Base-by-base conservation (phyloP, 1,140 invertebrate species). In the Mylabris phalerata region DNA sequence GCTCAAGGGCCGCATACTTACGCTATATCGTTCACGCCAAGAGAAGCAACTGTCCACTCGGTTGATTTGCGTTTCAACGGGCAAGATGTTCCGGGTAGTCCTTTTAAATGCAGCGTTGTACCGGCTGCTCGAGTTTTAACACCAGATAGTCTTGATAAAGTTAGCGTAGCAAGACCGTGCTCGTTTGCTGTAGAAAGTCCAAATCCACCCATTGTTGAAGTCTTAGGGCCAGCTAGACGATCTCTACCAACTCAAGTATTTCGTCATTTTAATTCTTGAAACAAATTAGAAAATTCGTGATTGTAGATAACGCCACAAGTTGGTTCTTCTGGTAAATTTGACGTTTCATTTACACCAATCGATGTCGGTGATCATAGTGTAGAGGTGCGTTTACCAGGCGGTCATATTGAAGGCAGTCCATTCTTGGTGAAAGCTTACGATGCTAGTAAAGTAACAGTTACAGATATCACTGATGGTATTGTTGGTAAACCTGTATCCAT, bases 341-440 rank as follows among this genome's bases (percentile, higher is more conserved):
- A 78, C 52, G 84, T 92, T 6, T 84, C 86, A 50, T 96, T 95
- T 66, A 90, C 89, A 4, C 92, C 93, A 5, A 83, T 86, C 55
- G 89, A 93, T 75, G 93, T 96, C 59, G 93, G 93, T 46, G 92
- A 95, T 76, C 92, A 98, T 72, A 92, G 91, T 63, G 91, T 98
- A 47, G 92, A 96, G 78, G 89, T 73, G 25, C 78, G 83, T 69
- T 80, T 94, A 47, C 84, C 82, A 5, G 89, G 86, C 19, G 85
- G 87, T 9, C 88, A 93, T 52, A 88, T 98, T 1, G 88, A 93
- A 72, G 93, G 93, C 24, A 95, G 93, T 75, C 95, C 96, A 27
- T 98, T 98, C 71, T 79, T 93, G 3, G 85, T 97, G 3, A 97
- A 98, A 75, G 95, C 92, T 11, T 98, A 96, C 75, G 95, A 98